Base-by-base conservation (phyloP, 1,140 invertebrate species). In the Temnothorax curvispinosus region DNA sequence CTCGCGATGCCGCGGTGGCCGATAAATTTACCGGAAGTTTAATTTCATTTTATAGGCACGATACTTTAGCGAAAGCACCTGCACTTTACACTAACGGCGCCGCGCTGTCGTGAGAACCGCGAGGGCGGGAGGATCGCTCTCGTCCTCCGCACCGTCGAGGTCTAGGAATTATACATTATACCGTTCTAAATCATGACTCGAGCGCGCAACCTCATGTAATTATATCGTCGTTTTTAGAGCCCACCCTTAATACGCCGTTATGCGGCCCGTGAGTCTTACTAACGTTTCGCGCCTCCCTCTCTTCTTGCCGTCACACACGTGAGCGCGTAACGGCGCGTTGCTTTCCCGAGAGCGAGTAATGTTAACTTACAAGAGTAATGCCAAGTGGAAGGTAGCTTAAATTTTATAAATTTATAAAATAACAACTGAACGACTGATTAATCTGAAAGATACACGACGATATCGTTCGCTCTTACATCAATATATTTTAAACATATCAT, bases 11-110 rank as follows among this genome's bases (percentile, higher is more conserved):
- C 76, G 77, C 75, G 78, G 84, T 80, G 85, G 88, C 84, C 92
- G 87, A 93, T 93, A 93, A 93, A 93, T 93, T 93, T 90, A 58
- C 88, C 50, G 76, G 86, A 93, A 93, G 92, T 93, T 93, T 93
- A 93, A 93, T 93, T 93, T 93, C 91, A 93, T 93, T 93, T 93
- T 93, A 93, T 92, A 93, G 92, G 92, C 91, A 89, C 89, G 92
- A 93, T 93, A 93, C 90, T 93, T 93, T 92, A 93, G 89, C 91
- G 91, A 88, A 92, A 90, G 89, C 81, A 88, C 86, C 88, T 88
- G 85, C 88, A 82, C 88, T 90, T 90, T 92, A 91, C 91, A 90
- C 88, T 92, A 92, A 92, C 91, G 88, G 88, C 88, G 64, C 85
- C 56, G 85, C 85, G 85, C 56, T 90, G 86, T 72, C 80, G 62